Percentiles rank a stretch among this genome's conserved stretches.
Conservation (phyloP, 2,888 invertebrate genomes). For the Oligia latruncula region DNA sequence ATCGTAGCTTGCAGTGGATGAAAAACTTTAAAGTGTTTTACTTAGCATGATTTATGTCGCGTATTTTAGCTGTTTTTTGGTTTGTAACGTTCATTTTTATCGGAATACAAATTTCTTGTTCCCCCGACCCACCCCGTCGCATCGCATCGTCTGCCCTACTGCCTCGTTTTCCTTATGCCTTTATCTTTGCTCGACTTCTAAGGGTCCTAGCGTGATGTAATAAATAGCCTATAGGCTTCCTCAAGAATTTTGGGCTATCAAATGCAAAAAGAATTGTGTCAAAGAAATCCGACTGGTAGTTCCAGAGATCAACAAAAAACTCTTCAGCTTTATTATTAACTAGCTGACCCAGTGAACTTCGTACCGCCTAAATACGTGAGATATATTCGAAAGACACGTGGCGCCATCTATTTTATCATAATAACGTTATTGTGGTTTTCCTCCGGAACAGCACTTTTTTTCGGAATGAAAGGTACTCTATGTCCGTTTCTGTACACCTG, state of each 20-base stretch:
- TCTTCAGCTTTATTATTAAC: no score
- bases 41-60: slow-evolving; percentile 47
- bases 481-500: no score
- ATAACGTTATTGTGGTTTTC: no score
- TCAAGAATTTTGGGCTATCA: neutral
- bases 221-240: neutral
- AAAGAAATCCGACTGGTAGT: neutral
- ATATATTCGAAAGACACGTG: no score
- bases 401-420: no score
- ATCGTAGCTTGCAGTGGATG: slow-evolving; percentile 53
- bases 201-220: no score
- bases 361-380: no score
- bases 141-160: no score
- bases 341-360: no score
- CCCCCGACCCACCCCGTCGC: no score
- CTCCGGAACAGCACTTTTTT: no score
- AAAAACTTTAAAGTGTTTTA: slow-evolving; percentile 55
- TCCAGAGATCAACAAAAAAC: neutral
- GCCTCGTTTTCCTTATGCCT: neutral
- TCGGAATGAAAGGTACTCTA: no score
- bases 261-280: neutral
- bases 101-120: neutral
- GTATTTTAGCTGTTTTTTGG: slow-evolving; percentile 8
- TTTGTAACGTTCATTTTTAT: neutral
- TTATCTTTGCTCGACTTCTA: neutral